phyloP scores from a whole-genome alignment of 2,113 vertebrate genomes.

The Chaetops frenatus region DNA sequence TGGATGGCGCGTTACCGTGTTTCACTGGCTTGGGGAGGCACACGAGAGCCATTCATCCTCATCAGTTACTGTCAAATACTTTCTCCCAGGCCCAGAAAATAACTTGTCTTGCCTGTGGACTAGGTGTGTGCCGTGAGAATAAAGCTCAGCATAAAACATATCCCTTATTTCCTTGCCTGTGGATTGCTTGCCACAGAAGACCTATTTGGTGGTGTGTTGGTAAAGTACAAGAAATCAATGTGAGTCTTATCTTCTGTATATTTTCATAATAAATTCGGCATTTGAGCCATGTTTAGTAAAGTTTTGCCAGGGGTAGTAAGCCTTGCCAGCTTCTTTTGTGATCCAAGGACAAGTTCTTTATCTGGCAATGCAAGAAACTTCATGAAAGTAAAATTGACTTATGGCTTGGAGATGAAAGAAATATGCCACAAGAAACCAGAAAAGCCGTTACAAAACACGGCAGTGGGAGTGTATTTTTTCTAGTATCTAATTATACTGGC shows the following conservation, averaged over 20 bases:
- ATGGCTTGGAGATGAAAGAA: background rate
- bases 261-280: background rate
- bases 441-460: background rate
- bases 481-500: background rate
- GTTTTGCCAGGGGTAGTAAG: background rate
- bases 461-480: background rate
- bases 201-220: background rate
- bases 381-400: background rate
- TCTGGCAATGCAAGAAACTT: background rate
- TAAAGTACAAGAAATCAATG: background rate
- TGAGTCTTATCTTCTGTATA: background rate
- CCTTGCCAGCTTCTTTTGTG: background rate
- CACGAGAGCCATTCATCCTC: background rate
- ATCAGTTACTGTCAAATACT: conserved; percentile 31
- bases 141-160: background rate
- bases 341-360: background rate
- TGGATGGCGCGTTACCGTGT: background rate
- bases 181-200: background rate
- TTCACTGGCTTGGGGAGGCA: background rate
- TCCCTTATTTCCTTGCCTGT: background rate
- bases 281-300: background rate
- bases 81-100: background rate
- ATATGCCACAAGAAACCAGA: background rate
- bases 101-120: background rate
- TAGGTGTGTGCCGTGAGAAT: background rate